Conservation (phyloP, 2,113 vertebrate genomes). For the Diadophis punctatus region DNA sequence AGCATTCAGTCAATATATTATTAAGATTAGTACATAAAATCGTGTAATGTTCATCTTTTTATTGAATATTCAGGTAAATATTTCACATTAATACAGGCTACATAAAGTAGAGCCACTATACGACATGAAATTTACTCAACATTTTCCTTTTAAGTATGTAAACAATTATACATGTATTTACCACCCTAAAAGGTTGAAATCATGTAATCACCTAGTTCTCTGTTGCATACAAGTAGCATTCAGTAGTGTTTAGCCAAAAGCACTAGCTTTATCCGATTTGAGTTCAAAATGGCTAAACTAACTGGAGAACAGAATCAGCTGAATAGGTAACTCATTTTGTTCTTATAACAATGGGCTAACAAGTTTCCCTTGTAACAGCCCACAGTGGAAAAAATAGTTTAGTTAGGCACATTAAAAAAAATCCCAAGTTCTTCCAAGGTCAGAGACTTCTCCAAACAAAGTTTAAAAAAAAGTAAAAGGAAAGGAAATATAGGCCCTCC, state of each 20-base stretch:
- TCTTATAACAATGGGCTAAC: slow-evolving; percentile 78
- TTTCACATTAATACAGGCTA: slow-evolving; percentile 99
- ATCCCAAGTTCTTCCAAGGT: slow-evolving; percentile 73
- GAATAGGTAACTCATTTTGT: slow-evolving; percentile 84
- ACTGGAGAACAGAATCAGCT: slow-evolving; percentile 86
- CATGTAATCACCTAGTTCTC: slow-evolving; percentile 88
- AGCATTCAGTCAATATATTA: slow-evolving; percentile 26
- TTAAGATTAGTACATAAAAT: slow-evolving; percentile 72
- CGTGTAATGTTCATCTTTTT: slow-evolving; percentile 79
- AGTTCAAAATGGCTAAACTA: slow-evolving; percentile 93
- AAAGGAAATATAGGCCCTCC: slow-evolving; percentile 69
- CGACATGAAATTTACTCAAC: slow-evolving; percentile 83
- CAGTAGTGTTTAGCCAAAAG: slow-evolving; percentile 88
- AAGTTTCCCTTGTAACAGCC: slow-evolving; percentile 76
- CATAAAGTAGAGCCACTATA: slow-evolving; percentile 94
- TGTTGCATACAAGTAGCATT: slow-evolving; percentile 86
- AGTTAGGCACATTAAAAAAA: slow-evolving; percentile 90
- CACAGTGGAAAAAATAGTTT: slow-evolving; percentile 78
- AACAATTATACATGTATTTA: slow-evolving; percentile 99
- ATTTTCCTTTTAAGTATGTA: slow-evolving; percentile 94
- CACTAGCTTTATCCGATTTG: slow-evolving; percentile 82
- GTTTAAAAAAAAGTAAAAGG: slow-evolving; percentile 62
- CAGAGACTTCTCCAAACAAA: slow-evolving; percentile 70
- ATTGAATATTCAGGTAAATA: slow-evolving; percentile 99
- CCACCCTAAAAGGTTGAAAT: slow-evolving; percentile 90